phyloP scores from a whole-genome alignment of 2,888 invertebrate species.

The Neelides folsomi region DNA sequence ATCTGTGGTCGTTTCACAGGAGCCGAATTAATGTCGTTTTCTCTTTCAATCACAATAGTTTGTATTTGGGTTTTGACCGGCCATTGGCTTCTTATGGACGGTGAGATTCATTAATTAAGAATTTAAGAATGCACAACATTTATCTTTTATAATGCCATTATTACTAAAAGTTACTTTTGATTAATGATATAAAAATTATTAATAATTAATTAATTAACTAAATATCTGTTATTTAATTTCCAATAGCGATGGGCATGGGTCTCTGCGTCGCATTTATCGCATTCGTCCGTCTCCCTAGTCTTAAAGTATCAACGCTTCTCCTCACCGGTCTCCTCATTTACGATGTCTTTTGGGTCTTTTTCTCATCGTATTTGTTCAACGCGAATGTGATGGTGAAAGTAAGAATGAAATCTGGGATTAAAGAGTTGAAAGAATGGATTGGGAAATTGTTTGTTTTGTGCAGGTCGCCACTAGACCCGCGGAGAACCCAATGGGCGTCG shows the following conservation, averaged over 20 bases:
- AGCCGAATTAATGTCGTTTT: constrained; percentile 85
- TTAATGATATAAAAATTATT: background rate
- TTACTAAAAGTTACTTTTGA: background rate
- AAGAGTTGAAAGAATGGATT: background rate
- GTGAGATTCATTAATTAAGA: constrained; percentile 40
- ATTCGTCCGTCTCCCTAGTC: constrained; percentile 83
- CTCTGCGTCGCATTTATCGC: constrained; percentile 96
- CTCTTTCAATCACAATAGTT: constrained; percentile 80
- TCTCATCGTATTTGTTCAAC: constrained; percentile 95
- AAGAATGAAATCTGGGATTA: constrained; percentile 37
- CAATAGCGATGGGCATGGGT: constrained; percentile 90
- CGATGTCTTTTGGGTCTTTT: constrained; percentile 98
- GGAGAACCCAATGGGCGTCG: constrained; percentile 83
- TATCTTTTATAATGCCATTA: too few relatives aligned
- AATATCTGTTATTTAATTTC: constrained; percentile 10
- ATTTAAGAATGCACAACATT: too few relatives aligned
- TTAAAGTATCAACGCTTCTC: constrained; percentile 87
- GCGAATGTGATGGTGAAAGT: constrained; percentile 98
- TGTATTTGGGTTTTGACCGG: constrained; percentile 96
- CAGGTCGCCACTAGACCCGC: constrained; percentile 68
- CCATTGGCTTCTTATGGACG: constrained; percentile 96
- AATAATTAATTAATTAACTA: background rate
- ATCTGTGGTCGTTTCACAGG: constrained; percentile 87
- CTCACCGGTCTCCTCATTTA: constrained; percentile 86
- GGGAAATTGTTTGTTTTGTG: constrained; percentile 8